Evolutionary conservation across 2,797 vertebrate species (phyloP), one percentile per base, ranked within the genome.

Genomic region (Apodemus agrarius): DNA sequence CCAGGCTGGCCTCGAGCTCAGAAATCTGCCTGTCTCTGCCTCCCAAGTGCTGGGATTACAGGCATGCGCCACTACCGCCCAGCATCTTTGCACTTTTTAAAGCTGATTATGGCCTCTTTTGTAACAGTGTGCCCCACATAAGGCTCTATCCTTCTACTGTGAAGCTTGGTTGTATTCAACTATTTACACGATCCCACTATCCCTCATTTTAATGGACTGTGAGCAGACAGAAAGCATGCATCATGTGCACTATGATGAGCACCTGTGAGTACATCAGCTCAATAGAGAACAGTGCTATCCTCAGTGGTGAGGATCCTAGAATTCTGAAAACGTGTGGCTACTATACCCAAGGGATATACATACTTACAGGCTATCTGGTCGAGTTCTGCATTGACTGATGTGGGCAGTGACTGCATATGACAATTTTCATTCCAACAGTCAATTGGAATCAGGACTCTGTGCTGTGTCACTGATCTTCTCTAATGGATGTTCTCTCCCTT

Each of bases 401-500:
- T 49, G 61, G 57, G 67, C 21, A 80, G 34, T 46, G 63, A 61
- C 29, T 87, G 24, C 34, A 57, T 14, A 37, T 14, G 40, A 49
- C 63, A 37, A 90, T 76, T 97, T 97, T 57, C 67, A 61, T 81
- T 1, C 10, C 43, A 93, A 85, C 14, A 8, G 24, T 93, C 37
- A 82, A 52, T 43, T 21, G 29, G 37, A 69, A 24, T 87, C 37
- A 72, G 88, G 1, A 37, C 13, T 57, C 49, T 34, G 75, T 31
- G 40, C 75, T 91, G 31, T 88, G 46, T 85, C 83, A 91, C 52
- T 72, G 40, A 90, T 14, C 67, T 69, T 95, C 93, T 90, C 79
- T 75, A 76, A 91, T n/a, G 40, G 52, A 89, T 85, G 34, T 16
- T 75, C 16, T 57, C 49, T 76, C 57, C 13, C 12, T 10, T 52